phyloP scores from a whole-genome alignment of 2,888 invertebrate genomes.

The Metopia argyrocephala region DNA sequence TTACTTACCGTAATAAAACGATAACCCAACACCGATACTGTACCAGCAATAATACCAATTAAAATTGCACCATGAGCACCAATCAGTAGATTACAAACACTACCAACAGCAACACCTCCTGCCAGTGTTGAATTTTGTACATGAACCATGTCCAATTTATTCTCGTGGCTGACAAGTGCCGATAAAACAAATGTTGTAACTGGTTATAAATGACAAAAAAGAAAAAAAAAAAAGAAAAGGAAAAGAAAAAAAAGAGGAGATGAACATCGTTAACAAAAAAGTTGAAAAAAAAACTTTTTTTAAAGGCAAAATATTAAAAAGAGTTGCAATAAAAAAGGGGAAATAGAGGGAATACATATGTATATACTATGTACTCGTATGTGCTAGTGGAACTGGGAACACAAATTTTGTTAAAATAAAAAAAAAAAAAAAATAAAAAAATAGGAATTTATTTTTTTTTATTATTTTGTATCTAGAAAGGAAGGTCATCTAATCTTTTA shows the following conservation, averaged over 20 bases:
- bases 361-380: no score
- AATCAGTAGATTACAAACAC: constrained; percentile 89
- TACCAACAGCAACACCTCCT: constrained; percentile 94
- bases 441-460: not conserved
- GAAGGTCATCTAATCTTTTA: not conserved
- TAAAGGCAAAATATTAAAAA: constrained; percentile 32
- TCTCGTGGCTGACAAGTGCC: constrained; percentile 85
- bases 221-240: constrained; percentile 1
- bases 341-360: no score
- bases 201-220: constrained; percentile 65
- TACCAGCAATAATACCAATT: constrained; percentile 88
- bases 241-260: constrained; percentile 17
- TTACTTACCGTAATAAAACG: constrained; percentile 84
- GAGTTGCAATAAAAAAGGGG: constrained; percentile 4
- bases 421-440: not conserved
- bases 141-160: constrained; percentile 94
- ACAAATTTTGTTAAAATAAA: no score
- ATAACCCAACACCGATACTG: constrained; percentile 90
- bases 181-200: constrained; percentile 92
- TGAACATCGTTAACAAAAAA: not conserved
- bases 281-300: not conserved
- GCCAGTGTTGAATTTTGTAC: constrained; percentile 96
- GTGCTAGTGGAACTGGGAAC: no score
- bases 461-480: not conserved
- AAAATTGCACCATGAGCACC: constrained; percentile 90